Evolutionary conservation across 2,113 vertebrate species (phyloP).

Genomic region (Sturnus vulgaris): DNA sequence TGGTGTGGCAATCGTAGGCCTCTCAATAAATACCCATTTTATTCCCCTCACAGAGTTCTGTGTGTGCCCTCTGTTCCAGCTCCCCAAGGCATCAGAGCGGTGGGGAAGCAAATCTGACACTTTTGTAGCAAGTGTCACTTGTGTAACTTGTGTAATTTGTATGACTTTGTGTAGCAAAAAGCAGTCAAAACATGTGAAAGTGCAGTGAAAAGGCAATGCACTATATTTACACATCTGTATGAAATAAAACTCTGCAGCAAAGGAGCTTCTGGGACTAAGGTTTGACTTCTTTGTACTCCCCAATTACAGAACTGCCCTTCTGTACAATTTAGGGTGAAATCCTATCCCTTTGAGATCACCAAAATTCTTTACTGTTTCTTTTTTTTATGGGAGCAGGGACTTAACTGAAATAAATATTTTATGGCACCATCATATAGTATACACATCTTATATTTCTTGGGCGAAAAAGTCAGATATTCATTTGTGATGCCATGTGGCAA

Average conservation of each 20-base stretch:
- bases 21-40: no score
- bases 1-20: no score
- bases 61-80: no score
- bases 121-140: background rate
- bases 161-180: background rate
- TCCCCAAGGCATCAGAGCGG: no score
- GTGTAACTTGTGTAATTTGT: background rate
- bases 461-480: background rate
- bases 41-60: no score
- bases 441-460: background rate
- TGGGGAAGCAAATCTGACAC: background rate
- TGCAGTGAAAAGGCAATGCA: background rate
- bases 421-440: background rate
- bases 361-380: background rate
- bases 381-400: background rate
- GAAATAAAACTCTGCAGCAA: background rate
- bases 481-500: conserved; percentile 44
- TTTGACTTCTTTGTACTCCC: background rate
- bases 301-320: background rate
- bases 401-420: conserved; percentile 6
- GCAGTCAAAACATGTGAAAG: background rate
- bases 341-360: background rate
- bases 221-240: background rate
- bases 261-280: background rate
- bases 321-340: background rate